Base-by-base conservation (phyloP, 1,140 invertebrate genomes). In the Stegodyphus dumicola region DNA sequence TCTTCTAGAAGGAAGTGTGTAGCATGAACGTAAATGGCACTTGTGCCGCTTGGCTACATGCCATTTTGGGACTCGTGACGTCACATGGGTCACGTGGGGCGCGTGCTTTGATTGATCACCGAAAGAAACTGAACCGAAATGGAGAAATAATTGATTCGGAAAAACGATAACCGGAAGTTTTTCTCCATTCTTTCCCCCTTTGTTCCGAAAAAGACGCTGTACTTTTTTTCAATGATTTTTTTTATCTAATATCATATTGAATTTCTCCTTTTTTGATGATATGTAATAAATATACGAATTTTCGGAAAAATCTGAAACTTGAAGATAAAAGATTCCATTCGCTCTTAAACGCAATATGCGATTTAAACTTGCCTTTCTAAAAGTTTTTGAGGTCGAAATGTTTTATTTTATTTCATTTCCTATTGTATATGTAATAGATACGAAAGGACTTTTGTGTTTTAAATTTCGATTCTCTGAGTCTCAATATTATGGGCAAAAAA, bases 261-360 rank as follows among this genome's bases (percentile, higher is more conserved):
- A 81, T 81, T 81, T 81, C 78, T 81, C 56, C 54, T 73, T 65
- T 52, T 73, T 18, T 81, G 78, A 67, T 67, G 65, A 81, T 81
- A 73, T 81, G 70, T 81, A 81, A 81, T 81, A 81, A 81, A 81
- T 81, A 81, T 81, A 81, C 78, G 78, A 73, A 51, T 81, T 81
- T 67, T 81, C 17, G 54, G 67, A 73, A 81, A 67, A 81, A 81
- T 81, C 73, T 69, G 65, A 70, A 70, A 52, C 75, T 52, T 15
- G 52, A 51, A 81, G 67, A 81, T 60, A 81, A 81, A 73, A 70
- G 77, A 81, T 64, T 81, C 56, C 51, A 60, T 73, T 69, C 11
- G 13, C 54, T 71, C 78, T 73, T 81, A 81, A 81, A 64, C 78
- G 78, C 67, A 73, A 81, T 81, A 81, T 81, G 69, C 70, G 67